These are phyloP conservation scores for Heliopora coerulea DNA, from an alignment of 92 coral and sea anemone species.

Conservation along the genomic window DNA sequence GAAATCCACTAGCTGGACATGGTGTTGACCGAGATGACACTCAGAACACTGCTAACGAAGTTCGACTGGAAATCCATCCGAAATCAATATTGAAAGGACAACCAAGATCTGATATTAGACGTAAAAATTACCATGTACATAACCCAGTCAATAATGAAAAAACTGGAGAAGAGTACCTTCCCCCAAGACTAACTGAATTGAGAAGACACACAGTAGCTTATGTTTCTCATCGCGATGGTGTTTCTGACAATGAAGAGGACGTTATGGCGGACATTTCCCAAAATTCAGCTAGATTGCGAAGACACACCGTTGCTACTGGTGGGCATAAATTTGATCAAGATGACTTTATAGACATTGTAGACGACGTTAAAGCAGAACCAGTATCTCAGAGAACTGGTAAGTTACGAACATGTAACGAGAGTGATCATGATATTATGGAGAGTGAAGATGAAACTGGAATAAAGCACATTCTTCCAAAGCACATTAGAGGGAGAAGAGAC, in stretches of 20 bases:
- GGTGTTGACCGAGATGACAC: not conserved
- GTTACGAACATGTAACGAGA: not conserved
- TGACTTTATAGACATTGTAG: not conserved
- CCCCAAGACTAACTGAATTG: not conserved
- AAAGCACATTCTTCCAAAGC: not conserved
- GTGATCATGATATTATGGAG: not conserved
- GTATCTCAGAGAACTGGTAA: no score
- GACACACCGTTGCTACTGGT: conserved; percentile 4
- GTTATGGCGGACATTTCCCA: no score
- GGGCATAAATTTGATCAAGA: not conserved
- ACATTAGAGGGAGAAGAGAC: not conserved
- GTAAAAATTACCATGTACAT: not conserved
- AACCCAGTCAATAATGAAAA: not conserved
- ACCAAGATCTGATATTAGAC: not conserved
- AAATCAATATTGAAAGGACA: not conserved
- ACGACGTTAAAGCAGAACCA: not conserved
- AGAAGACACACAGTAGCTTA: not conserved
- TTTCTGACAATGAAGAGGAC: not conserved
- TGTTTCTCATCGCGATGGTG: not conserved
- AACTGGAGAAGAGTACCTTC: not conserved
- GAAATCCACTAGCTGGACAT: not conserved
- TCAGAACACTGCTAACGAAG: not conserved
- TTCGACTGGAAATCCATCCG: not conserved
- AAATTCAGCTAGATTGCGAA: not conserved
- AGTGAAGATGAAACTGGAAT: not conserved